Evolutionary conservation across 2,797 vertebrate species (phyloP).

Genomic region (Poeciliopsis gracilis): DNA sequence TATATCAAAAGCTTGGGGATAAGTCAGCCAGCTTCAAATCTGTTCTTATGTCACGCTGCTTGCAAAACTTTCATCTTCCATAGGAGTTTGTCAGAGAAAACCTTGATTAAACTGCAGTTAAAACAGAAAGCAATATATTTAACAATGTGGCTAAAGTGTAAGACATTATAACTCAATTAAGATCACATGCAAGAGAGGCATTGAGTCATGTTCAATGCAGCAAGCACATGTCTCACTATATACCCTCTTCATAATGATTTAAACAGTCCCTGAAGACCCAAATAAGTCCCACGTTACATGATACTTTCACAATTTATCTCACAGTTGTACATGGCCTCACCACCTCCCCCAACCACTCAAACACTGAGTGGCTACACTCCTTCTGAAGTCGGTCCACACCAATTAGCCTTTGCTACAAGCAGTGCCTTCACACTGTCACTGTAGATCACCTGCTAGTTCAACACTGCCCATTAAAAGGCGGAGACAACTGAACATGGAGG

Average conservation of each 20-base stretch:
- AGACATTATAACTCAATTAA: slow-evolving; percentile 21
- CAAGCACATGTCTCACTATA: slow-evolving; percentile 26
- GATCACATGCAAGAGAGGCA: slow-evolving; percentile 23
- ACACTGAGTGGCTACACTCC: slow-evolving; percentile 42
- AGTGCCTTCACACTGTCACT: slow-evolving; percentile 67
- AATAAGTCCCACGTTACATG: slow-evolving; percentile 19
- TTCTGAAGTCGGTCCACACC: slow-evolving; percentile 69
- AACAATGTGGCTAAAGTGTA: slow-evolving; percentile 16
- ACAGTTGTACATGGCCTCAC: slow-evolving; percentile 40
- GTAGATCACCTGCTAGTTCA: slow-evolving; percentile 65
- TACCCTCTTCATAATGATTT: slow-evolving; percentile 48
- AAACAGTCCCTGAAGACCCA: slow-evolving; percentile 28
- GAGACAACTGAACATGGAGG: slow-evolving; percentile 51
- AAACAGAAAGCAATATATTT: slow-evolving; percentile 3
- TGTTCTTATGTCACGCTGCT: neutral
- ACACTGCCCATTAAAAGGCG: slow-evolving; percentile 48
- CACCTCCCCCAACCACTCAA: slow-evolving; percentile 58
- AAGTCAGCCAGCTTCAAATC: slow-evolving; percentile 12
- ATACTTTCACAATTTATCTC: slow-evolving; percentile 33
- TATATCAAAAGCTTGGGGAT: slow-evolving; percentile 6
- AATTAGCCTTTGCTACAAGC: slow-evolving; percentile 70
- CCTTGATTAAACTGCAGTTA: neutral
- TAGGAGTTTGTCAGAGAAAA: neutral
- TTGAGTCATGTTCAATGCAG: slow-evolving; percentile 26
- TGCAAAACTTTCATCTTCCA: neutral